Conservation (phyloP, 1,140 invertebrate species). For the Ephestia elutella region DNA sequence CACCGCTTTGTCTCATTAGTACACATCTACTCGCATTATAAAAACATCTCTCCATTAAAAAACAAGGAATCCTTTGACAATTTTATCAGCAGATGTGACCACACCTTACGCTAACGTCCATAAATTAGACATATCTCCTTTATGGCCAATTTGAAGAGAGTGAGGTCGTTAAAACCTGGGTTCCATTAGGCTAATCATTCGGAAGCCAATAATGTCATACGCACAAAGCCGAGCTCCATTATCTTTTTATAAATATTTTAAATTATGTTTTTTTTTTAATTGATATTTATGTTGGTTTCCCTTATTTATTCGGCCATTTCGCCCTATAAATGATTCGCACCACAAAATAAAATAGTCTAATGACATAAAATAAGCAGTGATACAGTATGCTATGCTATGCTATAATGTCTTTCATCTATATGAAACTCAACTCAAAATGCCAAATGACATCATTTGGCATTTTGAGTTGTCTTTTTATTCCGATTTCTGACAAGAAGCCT, state of each 20-base stretch:
- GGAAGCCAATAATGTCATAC: conserved; percentile 53
- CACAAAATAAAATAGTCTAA: no score
- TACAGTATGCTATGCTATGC: no score
- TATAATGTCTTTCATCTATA: no score
- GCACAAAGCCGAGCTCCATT: neutral
- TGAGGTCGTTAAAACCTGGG: conserved; percentile 55
- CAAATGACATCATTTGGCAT: no score
- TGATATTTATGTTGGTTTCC: neutral
- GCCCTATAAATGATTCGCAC: no score
- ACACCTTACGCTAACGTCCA: conserved; percentile 37
- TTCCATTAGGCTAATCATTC: conserved; percentile 64
- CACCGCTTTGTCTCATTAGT: no score
- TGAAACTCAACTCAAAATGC: no score
- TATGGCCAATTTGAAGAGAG: conserved; percentile 53
- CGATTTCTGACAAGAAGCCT: no score
- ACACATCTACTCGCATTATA: neutral
- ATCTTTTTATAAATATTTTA: neutral
- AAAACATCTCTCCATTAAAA: neutral
- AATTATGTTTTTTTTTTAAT: neutral
- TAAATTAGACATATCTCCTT: conserved; percentile 63
- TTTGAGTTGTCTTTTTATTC: no score
- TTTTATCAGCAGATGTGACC: conserved; percentile 13
- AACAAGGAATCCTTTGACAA: neutral
- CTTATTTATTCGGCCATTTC: neutral
- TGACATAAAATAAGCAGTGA: no score